Evolutionary conservation across 2,888 invertebrate species (phyloP).

Genomic region (Lasioglossum figueresi): DNA sequence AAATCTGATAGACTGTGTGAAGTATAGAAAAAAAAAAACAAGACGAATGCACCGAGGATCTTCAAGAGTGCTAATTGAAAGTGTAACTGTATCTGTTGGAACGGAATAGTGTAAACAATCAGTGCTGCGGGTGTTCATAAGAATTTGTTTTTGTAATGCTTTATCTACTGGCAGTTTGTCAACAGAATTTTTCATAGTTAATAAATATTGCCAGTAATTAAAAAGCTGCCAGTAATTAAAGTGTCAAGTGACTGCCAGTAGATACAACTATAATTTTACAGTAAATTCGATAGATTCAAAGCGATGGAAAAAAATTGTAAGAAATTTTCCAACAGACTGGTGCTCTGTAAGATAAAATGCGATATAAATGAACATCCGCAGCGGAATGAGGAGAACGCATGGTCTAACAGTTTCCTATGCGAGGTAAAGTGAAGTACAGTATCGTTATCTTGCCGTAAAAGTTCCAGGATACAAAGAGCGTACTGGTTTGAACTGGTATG

Average conservation of each 20-base stretch:
- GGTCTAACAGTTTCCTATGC: constrained; percentile 47
- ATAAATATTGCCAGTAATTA: not conserved
- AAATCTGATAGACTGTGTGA: constrained; percentile 18
- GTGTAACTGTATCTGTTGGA: not conserved
- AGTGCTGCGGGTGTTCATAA: not conserved
- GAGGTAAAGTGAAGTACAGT: constrained; percentile 56
- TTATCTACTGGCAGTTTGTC: not conserved
- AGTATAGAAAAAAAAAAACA: constrained; percentile 26
- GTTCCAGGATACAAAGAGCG: constrained; percentile 42
- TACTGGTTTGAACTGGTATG: constrained; percentile 44
- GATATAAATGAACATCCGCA: not conserved
- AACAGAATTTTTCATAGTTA: not conserved
- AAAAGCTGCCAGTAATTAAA: not conserved
- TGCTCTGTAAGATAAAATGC: not conserved
- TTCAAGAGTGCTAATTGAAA: constrained; percentile 34
- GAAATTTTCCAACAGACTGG: not conserved
- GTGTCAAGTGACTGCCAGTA: no score
- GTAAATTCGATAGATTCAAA: not conserved
- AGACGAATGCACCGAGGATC: not conserved
- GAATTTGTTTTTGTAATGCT: not conserved
- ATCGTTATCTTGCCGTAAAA: constrained; percentile 46
- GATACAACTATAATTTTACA: not conserved
- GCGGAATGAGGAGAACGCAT: constrained; percentile 26
- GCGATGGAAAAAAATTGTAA: not conserved
- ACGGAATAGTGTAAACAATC: constrained; percentile 12